Evolutionary conservation across 2,113 vertebrate species (phyloP).

Genomic region (Orientallactaga bullata): DNA sequence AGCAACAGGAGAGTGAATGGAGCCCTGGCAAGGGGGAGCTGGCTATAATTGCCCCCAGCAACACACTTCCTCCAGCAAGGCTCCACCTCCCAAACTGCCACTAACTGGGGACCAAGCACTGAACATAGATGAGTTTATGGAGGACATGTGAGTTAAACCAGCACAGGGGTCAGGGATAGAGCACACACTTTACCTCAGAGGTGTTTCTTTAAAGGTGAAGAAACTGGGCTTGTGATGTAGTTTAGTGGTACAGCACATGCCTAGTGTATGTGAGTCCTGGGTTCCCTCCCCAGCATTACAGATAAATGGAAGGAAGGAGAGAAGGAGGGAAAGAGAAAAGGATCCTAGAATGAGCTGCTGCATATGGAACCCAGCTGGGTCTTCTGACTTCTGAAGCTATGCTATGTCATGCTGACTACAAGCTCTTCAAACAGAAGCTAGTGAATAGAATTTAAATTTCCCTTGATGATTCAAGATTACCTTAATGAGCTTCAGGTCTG

Average conservation of each 20-base stretch:
- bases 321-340: not conserved
- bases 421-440: conserved; percentile 7
- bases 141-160: no score
- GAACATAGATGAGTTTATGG: no score
- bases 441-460: not conserved
- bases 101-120: no score
- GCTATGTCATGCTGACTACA: not conserved
- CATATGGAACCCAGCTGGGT: not conserved
- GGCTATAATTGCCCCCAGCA: no score
- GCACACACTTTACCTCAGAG: not conserved
- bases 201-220: not conserved
- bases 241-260: not conserved
- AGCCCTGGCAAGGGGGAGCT: no score
- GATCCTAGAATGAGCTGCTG: not conserved
- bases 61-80: not conserved
- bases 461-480: not conserved
- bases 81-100: no score
- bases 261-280: not conserved
- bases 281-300: not conserved
- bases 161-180: not conserved
- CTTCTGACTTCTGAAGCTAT: not conserved
- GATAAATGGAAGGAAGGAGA: not conserved
- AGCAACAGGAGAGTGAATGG: no score
- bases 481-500: not conserved
- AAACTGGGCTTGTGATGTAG: not conserved